Percentiles rank a stretch among this genome's conserved stretches.
Conservation (phyloP, 1,140 invertebrate species). For the Calephelis virginiensis region DNA sequence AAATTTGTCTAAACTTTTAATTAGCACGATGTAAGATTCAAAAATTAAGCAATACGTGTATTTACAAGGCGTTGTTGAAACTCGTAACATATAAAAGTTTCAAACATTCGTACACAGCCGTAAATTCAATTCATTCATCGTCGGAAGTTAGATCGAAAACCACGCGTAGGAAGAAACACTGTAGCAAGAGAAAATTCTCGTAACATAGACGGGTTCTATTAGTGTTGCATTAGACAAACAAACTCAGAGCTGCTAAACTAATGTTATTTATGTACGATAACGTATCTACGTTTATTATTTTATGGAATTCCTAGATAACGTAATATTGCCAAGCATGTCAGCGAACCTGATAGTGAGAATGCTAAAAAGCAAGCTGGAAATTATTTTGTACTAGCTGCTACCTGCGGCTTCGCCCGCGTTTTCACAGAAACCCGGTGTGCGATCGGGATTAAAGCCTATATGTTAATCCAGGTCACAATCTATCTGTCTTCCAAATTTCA, state of each 20-base stretch:
- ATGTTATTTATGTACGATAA: too few relatives aligned
- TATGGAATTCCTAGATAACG: too few relatives aligned
- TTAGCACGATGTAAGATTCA: not conserved
- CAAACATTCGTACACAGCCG: constrained; percentile 30
- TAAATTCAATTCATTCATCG: constrained; percentile 29
- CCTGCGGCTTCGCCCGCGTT: too few relatives aligned
- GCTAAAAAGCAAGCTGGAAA: too few relatives aligned
- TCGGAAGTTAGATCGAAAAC: constrained; percentile 64
- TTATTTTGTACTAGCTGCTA: too few relatives aligned
- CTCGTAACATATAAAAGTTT: constrained; percentile 23
- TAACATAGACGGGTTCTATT: constrained; percentile 57
- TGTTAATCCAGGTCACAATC: too few relatives aligned
- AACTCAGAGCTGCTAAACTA: not conserved
- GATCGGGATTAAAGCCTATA: too few relatives aligned
- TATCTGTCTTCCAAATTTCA: too few relatives aligned
- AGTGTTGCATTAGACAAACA: constrained; percentile 34
- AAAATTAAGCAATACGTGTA: not conserved
- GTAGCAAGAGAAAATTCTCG: constrained; percentile 52
- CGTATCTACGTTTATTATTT: too few relatives aligned
- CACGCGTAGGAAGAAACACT: constrained; percentile 55
- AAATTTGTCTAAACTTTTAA: constrained; percentile 1
- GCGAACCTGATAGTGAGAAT: too few relatives aligned
- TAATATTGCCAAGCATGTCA: too few relatives aligned
- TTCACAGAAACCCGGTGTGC: too few relatives aligned
- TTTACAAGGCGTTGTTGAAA: not conserved